These are phyloP conservation scores for pig (Sus scrofa) DNA, from an alignment of 2,113 vertebrate species.

Conservation along the genomic window T2T-Sscrofa CM000820.6:106222501-106223000, in stretches of 20 bases:
- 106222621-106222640: not conserved
- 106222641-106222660: not conserved
- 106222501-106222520: not conserved
- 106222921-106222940: not conserved
- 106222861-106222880: not conserved
- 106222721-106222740: not conserved
- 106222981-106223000: not conserved
- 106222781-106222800: not conserved
- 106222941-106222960: not conserved
- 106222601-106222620: not conserved
- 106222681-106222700: not conserved
- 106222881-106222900: not conserved
- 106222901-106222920: slow-evolving; percentile 29
- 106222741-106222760: not conserved
- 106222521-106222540: not conserved
- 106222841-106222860: not conserved
- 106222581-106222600: not conserved
- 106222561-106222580: not conserved
- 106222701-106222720: not conserved
- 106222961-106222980: not conserved
- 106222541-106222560: not conserved
- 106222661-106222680: not conserved
- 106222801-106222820: not conserved
- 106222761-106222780: not conserved
- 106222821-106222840: slow-evolving; percentile 2